Base-by-base conservation (phyloP, 2,888 invertebrate species). In the Coelopa pilipes region DNA sequence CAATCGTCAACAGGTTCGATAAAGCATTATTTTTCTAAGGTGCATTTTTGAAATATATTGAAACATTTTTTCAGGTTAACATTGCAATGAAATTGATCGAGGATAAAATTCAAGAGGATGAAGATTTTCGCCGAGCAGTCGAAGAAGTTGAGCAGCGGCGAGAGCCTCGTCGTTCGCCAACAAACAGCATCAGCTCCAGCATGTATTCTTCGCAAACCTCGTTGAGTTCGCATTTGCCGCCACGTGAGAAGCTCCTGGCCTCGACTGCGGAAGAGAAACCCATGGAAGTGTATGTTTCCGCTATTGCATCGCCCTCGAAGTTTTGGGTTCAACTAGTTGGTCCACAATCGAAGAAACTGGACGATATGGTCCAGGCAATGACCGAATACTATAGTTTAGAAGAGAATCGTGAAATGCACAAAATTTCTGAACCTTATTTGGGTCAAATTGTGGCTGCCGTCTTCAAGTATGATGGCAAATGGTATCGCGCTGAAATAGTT, bases 271-370 rank as follows among this genome's bases (percentile, higher is more conserved):
- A 84, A 68, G 92, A 92, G 75, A 90, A 92, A 1, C 90, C 91
- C 19, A 91, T 95, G 83, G 94, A 96, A 83, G 94, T 96, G 17
- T 96, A 93, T 87, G 94, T 97, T 4, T 95, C 96, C 0, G 95
- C 96, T 0, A 92, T 95, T 77, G 93, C 93, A 15, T 92, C 92
- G 46, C 96, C 96, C 0, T 89, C 90, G 0, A 89, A 91, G 76
- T 97, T 97, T 88, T 97, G 96, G 95, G 90, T 97, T 12, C 97
- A 97, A 89, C 90, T 95, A 76, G 91, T 93, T 71, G 93, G 94
- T 0, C 90, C 93, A 0, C 91, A 92, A 79, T 92, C 94, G 0
- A 89, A 92, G 10, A 92, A 94, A 83, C 88, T 97, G 17, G 95
- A 97, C 85, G 90, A 92, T 67, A 88, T 97, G 49, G 93, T 95